Evolutionary conservation across 2,797 vertebrate genomes (phyloP), one percentile per base, ranked within the genome.

Genomic region (Apodemus agrarius): DNA sequence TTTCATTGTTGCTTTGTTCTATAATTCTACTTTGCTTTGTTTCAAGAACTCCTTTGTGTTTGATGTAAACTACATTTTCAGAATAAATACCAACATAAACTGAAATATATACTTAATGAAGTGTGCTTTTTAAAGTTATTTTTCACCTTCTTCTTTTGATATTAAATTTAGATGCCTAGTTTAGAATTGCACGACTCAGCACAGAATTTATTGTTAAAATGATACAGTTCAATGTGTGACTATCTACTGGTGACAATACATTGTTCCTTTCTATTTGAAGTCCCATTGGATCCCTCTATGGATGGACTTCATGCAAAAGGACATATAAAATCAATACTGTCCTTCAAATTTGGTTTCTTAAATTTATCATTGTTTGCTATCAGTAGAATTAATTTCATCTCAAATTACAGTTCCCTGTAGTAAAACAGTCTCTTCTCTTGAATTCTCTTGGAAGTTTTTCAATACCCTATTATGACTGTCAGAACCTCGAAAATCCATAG

Each of bases 21-120:
- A 0, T 89, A 85, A 80, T 63, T 94, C 96, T 80, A 57, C 61
- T 81, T 92, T 52, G 0, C 34, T 95, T 95, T 91, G 43, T 95
- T 95, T 95, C 86, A 91, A 89, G 63, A 93, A 46, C 43, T 69
- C 63, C 79, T 89, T 96, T 79, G 75, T 72, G 63, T 93, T 94
- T 96, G 49, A 79, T 2, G 1, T 81, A 46, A 96, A 90, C 93
- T 92, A 93, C 1, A 34, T 3, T 89, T 65, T 40, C 78, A 43
- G 52, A 72, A 95, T 96, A 96, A 8, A 26, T 91, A 90, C n/a
- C 78, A 43, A 57, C 34, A 65, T 26, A 3, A 72, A n/a, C 21
- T 74, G 43, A 89, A 81, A 84, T 87, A 94, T 95, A 74, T 46
- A 92, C 37, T 96, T 79, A 84, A 93, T 76, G 43, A 80, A 7